Base-by-base conservation (phyloP, 2,797 vertebrate genomes). In the Otolemur crassicaudatus region DNA sequence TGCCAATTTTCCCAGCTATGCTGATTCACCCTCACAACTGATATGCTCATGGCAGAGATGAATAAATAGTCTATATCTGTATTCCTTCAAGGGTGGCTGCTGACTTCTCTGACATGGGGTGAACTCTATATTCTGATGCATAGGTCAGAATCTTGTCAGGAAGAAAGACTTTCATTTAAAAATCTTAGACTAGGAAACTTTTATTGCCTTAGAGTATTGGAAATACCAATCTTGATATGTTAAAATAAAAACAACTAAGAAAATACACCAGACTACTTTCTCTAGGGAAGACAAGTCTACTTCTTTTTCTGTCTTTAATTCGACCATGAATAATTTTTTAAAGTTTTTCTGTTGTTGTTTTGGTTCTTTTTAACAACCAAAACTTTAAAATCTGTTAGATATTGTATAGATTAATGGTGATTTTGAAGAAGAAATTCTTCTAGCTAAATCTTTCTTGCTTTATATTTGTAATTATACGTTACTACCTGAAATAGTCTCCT, bases 391-490 rank as follows among this genome's bases (percentile, higher is more conserved):
- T 77, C 69, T 88, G 91, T 29, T 91, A 91, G 93, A 16, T 88
- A 43, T 6, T 82, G 34, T 53, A 90, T 61, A 90, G 86, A 94
- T 43, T 84, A 37, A 91, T 53, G 86, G 90, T 65, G 82, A 72
- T 89, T 80, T 69, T 91, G 19, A 58, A 90, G 61, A 61, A 75
- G 63, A 82, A 89, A 92, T 76, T 63, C 7, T 96, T 95, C 97
- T 65, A 93, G 73, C 73, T 87, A 16, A 17, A 5, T 92, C 83
- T 95, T 73, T 82, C 73, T 97, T 83, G 49, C 96, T 96, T 97
- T 91, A 93, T 93, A 89, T n/a, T 73, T 95, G 95, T 95, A 96
- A 96, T 97, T 94, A 97, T 73, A 94, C 79, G 95, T 93, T 73
- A 67, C 53, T 95, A 94, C 63, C 86, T 97, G 65, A 94, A 96